Base-by-base conservation (phyloP, 2,888 invertebrate species). In the Aspidiotus destructor region DNA sequence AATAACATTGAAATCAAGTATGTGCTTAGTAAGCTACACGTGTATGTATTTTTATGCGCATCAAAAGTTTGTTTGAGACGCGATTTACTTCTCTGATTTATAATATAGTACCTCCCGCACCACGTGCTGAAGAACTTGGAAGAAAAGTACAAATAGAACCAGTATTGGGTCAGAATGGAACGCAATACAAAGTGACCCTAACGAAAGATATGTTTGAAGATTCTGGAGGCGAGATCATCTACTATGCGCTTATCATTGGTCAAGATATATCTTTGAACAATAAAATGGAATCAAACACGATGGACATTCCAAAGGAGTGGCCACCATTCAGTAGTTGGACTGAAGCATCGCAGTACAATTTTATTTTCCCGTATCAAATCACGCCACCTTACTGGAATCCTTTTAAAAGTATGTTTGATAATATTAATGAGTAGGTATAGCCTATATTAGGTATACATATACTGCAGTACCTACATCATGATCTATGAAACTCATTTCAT, bases 231-330 rank as follows among this genome's bases (percentile, higher is more conserved):
- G 54, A 53, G 10, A 41, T 65, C 13, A 7, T 65, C 28, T 57
- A 65, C 16, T 65, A 65, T n/a, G 44, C 65, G 6, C 41, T 65
- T 41, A 65, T 65, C 15, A 53, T 55, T 8, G 55, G 55, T 10
- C 55, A 42, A 17, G 65, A 65, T 57, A 40, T 65, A 13, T 15
- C 13, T 11, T 15, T 41, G 9, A 65, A 65, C 41, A 57, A 54
- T 42, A 15, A 11, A 16, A n/a, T 54, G 13, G 58, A 58, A 58
- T 28, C 17, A 13, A 40, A 40, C 8, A 58, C 28, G 13, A 1
- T 16, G 17, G 40, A 58, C 6, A 13, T 40, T 10, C 9, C 8
- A 28, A 28, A 28, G 13, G 55, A 54, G n/a, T 58, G 58, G 58
- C 65, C 57, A 13, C 2, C 13, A 28, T 42, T 65, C 42, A 41